phyloP scores from a whole-genome alignment of 2,113 vertebrate species.

The Scytalopus superciliaris region DNA sequence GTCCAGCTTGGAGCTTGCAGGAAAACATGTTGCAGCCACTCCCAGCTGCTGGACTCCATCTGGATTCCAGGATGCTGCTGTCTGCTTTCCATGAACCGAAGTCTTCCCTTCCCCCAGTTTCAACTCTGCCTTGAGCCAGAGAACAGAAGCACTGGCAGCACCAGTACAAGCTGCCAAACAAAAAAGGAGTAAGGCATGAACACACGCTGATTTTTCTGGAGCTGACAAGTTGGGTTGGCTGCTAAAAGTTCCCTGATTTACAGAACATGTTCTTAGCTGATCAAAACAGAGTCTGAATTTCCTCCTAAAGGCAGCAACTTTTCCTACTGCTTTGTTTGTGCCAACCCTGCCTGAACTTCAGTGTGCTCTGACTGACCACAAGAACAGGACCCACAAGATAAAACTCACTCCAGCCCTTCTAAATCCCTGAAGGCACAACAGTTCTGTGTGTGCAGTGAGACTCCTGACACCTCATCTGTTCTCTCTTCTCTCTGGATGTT shows the following conservation, averaged over 20 bases:
- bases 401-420: background rate
- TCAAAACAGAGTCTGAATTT: constrained; percentile 18
- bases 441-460: background rate
- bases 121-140: background rate
- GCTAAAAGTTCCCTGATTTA: background rate
- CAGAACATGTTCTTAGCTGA: background rate
- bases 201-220: background rate
- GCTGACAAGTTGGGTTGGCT: background rate
- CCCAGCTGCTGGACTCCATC: background rate
- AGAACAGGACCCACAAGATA: background rate
- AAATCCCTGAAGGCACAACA: background rate
- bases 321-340: background rate
- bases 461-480: background rate
- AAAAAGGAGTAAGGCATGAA: background rate
- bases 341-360: background rate
- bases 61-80: background rate
- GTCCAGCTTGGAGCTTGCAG: background rate
- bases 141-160: background rate
- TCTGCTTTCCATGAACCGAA: background rate
- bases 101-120: background rate
- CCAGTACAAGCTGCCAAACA: background rate
- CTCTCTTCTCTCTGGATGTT: background rate
- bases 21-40: background rate
- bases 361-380: background rate
- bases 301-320: background rate